Base-by-base conservation (phyloP, 1,140 invertebrate species). In the Lasioglossum baleicum region DNA sequence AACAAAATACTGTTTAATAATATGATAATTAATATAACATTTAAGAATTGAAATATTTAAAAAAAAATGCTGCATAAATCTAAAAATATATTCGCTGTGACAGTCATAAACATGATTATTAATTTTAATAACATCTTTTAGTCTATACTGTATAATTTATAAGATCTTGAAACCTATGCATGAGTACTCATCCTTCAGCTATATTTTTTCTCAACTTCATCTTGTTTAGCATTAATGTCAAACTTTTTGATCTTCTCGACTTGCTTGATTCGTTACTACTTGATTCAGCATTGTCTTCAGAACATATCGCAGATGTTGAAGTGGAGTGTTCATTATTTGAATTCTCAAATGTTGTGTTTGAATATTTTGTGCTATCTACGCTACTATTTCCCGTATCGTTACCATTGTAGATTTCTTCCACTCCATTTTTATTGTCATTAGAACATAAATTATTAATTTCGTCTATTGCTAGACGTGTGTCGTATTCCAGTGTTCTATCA, bases 191-290 rank as follows among this genome's bases (percentile, higher is more conserved):
- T 48, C 20, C 5, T 5, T 60, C 10, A 40, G 51, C 11, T 60
- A 15, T 1, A 42, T 22, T 10, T 22, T n/a, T 72, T 42, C 40
- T n/a, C 22, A 26, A 15, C 26, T 71, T 71, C 0, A 7, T 31
- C 71, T 72, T 78, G 5, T 72, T 53, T 31, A 78, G 31, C 60
- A 78, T 64, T 35, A 71, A 44, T 31, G 53, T 2, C 42, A 78
- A 64, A n/a, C 1, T 53, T 42, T 17, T 78, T 1, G n/a, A 44
- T 64, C 63, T 78, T 2, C 68, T 44, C 8, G 15, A 15, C 15
- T 71, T 11, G 2, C 48, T 17, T n/a, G 7, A 17, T 6, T 11
- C 20, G 51, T 69, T n/a, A 22, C 44, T 22, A 22, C 0, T 51
- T 61, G 5, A 8, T 0, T 40, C 7, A 20, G 17, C 48, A 51